Percentiles rank a stretch among this genome's conserved stretches.
Evolutionary conservation across 2,113 vertebrate genomes (phyloP).

Genomic region (Natator depressus): DNA sequence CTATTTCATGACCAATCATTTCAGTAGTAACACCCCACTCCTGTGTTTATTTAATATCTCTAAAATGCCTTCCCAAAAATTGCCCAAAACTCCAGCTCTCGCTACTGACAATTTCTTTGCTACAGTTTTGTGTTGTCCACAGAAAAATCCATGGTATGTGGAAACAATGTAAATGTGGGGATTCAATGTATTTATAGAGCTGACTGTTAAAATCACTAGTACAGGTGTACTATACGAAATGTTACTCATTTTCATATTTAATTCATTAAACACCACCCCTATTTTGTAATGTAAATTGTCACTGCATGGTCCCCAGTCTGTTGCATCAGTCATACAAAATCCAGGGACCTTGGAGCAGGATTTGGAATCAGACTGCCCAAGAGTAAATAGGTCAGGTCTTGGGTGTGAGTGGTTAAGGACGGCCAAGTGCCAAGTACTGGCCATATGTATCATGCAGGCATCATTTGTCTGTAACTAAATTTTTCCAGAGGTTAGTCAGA

Average conservation of each 20-base stretch:
- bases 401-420: background rate
- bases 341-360: background rate
- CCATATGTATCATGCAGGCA: background rate
- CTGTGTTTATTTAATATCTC: background rate
- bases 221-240: background rate
- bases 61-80: background rate
- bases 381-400: background rate
- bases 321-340: accelerated
- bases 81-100: background rate
- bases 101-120: background rate
- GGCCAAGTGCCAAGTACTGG: background rate
- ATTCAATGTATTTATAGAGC: background rate
- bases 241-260: conserved; percentile 51
- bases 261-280: conserved; percentile 14
- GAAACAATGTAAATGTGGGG: background rate
- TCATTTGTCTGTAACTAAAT: background rate
- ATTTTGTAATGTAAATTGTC: background rate
- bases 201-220: background rate
- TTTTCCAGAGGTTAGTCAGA: background rate
- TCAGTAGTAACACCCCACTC: background rate
- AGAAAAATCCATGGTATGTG: background rate
- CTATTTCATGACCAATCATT: background rate
- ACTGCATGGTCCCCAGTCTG: background rate
- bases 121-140: background rate
- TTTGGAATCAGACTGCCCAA: background rate